phyloP scores from a whole-genome alignment of 2,888 invertebrate species.

The Hoplodrina ambigua region DNA sequence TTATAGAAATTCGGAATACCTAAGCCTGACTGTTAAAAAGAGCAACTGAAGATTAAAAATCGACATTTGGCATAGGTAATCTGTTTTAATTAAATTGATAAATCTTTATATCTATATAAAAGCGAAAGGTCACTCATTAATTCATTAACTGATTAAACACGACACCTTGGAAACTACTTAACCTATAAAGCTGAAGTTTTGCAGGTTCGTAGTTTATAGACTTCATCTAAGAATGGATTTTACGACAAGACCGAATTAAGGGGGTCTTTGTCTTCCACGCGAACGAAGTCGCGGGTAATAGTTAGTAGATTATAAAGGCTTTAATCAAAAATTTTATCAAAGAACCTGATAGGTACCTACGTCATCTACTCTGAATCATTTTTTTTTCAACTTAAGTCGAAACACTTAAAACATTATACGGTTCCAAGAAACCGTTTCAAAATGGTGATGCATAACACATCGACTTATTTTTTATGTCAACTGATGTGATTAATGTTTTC shows the following conservation, averaged over 20 bases:
- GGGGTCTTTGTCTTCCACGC: no score
- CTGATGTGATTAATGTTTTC: slow-evolving; percentile 69
- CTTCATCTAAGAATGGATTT: no score
- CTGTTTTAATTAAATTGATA: slow-evolving; percentile 7
- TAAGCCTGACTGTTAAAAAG: not conserved
- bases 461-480: slow-evolving; percentile 64
- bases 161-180: no score
- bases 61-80: not conserved
- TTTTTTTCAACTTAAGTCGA: slow-evolving; percentile 29
- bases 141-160: no score
- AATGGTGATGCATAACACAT: slow-evolving; percentile 55
- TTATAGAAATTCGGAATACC: not conserved
- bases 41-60: not conserved
- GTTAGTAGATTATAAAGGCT: no score
- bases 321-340: no score
- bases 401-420: slow-evolving; percentile 49
- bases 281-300: no score
- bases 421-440: slow-evolving; percentile 59
- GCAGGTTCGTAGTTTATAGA: not conserved
- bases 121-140: no score
- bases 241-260: no score
- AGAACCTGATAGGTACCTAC: not conserved
- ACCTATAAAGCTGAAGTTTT: no score
- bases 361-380: slow-evolving; percentile 17
- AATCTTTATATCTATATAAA: not conserved